Conservation (phyloP, 2,797 vertebrate species). For the Sebastes variabilis region DNA sequence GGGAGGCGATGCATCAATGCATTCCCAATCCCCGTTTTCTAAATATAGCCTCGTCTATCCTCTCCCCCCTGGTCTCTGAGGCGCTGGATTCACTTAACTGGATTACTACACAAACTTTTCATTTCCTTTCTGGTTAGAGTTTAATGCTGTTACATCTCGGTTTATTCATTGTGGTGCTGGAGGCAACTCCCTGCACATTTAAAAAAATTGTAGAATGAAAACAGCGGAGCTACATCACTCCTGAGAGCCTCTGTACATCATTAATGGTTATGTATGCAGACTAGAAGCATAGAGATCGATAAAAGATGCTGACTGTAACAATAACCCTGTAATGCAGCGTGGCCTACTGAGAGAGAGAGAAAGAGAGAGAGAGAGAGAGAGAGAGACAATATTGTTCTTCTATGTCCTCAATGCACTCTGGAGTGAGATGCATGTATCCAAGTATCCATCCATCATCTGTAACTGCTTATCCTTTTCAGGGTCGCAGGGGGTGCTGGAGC, state of each 20-base stretch:
- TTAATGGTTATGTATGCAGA: not conserved
- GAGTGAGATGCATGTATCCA: not conserved
- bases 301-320: constrained; percentile 29
- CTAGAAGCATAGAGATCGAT: constrained; percentile 13
- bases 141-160: constrained; percentile 61
- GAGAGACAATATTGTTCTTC: not conserved
- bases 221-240: not conserved
- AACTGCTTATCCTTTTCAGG: too few species aligned
- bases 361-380: not conserved
- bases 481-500: too few species aligned
- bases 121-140: constrained; percentile 64
- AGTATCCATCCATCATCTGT: not conserved
- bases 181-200: constrained; percentile 21
- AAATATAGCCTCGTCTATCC: constrained; percentile 66
- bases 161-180: constrained; percentile 24
- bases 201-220: constrained; percentile 18
- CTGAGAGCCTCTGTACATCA: not conserved
- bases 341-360: not conserved
- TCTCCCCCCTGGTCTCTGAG: constrained; percentile 36
- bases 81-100: constrained; percentile 63
- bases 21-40: constrained; percentile 55
- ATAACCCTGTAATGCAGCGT: constrained; percentile 17
- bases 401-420: not conserved
- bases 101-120: constrained; percentile 71
- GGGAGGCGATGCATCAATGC: constrained; percentile 26